phyloP scores from a whole-genome alignment of 2,888 invertebrate species.

The Nemurella pictetii region DNA sequence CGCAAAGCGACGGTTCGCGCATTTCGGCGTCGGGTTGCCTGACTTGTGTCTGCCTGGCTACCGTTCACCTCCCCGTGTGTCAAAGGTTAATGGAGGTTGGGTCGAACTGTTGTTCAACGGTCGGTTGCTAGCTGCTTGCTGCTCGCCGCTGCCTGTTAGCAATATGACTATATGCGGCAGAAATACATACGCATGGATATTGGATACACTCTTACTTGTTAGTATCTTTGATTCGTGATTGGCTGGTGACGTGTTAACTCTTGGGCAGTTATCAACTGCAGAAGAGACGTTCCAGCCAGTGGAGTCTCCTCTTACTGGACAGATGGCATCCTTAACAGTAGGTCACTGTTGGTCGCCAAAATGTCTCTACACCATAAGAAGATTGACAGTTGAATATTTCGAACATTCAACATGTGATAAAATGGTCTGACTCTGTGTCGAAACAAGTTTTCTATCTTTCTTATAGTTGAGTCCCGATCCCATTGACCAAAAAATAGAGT shows the following conservation, averaged over 20 bases:
- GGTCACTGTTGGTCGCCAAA: too few species aligned
- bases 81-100: neutral
- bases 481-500: neutral
- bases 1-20: neutral
- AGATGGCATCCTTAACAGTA: neutral
- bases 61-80: neutral
- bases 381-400: too few species aligned
- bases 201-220: too few species aligned
- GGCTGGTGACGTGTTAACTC: neutral
- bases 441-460: neutral
- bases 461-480: neutral
- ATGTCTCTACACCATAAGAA: too few species aligned
- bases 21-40: neutral
- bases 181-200: neutral
- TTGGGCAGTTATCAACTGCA: too few species aligned
- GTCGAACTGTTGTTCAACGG: too few species aligned
- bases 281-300: neutral
- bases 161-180: neutral
- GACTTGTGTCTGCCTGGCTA: too few species aligned
- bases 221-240: too few species aligned
- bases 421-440: too few species aligned
- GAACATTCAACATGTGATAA: too few species aligned
- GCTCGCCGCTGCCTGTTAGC: neutral
- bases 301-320: neutral
- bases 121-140: too few species aligned